phyloP scores from a whole-genome alignment of 1,140 invertebrate genomes.

The Trialeurodes vaporariorum region DNA sequence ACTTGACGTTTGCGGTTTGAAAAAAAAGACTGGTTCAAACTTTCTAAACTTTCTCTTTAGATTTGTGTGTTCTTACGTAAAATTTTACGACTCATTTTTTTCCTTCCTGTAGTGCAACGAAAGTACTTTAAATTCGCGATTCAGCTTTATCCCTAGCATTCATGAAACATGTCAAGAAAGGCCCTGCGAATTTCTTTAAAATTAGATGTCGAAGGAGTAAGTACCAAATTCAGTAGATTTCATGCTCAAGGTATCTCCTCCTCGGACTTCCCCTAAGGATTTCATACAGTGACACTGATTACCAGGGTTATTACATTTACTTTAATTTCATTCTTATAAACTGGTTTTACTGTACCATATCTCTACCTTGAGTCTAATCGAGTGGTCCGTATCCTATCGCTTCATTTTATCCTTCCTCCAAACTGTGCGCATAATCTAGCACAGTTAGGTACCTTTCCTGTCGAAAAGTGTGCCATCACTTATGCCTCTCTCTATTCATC shows the following conservation, averaged over 20 bases:
- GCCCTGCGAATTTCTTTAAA: background rate
- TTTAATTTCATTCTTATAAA: no score
- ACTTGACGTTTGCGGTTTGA: no score
- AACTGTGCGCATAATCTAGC: no score
- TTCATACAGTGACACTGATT: background rate
- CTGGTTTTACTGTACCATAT: background rate
- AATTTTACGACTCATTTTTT: background rate
- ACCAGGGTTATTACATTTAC: no score
- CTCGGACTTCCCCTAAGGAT: background rate
- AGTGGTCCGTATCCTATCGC: background rate
- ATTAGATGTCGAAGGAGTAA: background rate
- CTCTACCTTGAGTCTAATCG: background rate
- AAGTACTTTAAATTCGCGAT: background rate
- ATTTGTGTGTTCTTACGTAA: no score
- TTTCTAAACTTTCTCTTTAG: background rate
- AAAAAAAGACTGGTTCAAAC: no score
- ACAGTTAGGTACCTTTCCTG: no score
- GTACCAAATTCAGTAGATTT: background rate
- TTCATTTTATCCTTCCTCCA: no score
- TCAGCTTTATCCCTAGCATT: background rate
- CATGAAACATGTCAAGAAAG: background rate
- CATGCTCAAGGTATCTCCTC: background rate
- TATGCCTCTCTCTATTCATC: no score
- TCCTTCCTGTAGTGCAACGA: background rate
- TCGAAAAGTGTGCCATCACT: no score